Percentiles rank a stretch among this genome's conserved stretches.
Conservation (phyloP, 2,888 invertebrate genomes). For the Spodoptera littoralis region DNA sequence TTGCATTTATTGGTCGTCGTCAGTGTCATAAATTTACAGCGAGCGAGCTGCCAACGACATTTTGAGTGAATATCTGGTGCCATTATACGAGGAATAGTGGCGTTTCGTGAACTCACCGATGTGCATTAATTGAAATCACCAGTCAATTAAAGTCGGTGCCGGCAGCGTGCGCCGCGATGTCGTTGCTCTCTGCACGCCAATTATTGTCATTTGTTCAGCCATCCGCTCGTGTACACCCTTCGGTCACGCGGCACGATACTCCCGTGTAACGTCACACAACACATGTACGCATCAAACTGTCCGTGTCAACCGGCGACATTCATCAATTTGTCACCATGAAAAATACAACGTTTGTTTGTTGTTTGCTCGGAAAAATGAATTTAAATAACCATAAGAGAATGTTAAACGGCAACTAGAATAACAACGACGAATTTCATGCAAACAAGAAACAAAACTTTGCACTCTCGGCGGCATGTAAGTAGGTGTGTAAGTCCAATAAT, state of each 20-base stretch:
- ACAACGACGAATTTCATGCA: conserved; percentile 73
- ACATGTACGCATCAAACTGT: conserved; percentile 42
- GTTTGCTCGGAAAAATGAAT: conserved; percentile 37
- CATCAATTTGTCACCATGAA: conserved; percentile 34
- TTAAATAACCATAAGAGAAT: conserved; percentile 43
- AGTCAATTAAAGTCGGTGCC: conserved; percentile 82
- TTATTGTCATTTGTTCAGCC: conserved; percentile 81
- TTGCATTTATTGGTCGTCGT: conserved; percentile 88
- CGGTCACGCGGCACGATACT: conserved; percentile 56
- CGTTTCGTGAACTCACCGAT: conserved; percentile 78
- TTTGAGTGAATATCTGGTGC: conserved; percentile 84
- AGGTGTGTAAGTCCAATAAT: conserved; percentile 84
- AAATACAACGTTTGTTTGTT: conserved; percentile 30
- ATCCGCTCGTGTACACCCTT: conserved; percentile 67
- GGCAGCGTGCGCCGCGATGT: conserved; percentile 68
- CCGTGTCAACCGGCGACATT: conserved; percentile 28
- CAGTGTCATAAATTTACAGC: conserved; percentile 83
- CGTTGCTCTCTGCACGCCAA: conserved; percentile 75
- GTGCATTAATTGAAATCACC: conserved; percentile 84
- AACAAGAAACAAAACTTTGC: conserved; percentile 84
- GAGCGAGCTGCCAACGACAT: conserved; percentile 85
- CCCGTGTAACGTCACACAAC: conserved; percentile 44
- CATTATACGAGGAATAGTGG: conserved; percentile 76
- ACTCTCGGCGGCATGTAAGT: conserved; percentile 80
- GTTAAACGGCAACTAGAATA: conserved; percentile 62